Conservation (phyloP, 1,140 invertebrate genomes). For the Meloidogyne hapla region DNA sequence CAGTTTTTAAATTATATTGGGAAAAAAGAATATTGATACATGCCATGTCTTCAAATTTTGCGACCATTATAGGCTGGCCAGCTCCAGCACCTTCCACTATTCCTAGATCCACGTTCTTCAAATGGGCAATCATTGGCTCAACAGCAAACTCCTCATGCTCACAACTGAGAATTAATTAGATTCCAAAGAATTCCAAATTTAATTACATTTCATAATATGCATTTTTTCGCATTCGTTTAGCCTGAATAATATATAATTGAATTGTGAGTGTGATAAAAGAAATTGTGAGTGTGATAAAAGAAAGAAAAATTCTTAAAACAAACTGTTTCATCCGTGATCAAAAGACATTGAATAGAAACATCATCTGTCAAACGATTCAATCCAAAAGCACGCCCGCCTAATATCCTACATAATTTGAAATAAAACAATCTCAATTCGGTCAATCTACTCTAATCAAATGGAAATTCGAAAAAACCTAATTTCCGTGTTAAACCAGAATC, state of each 20-base stretch:
- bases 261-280: no score
- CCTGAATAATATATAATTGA: slow-evolving; percentile 9
- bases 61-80: slow-evolving; percentile 29
- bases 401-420: slow-evolving; percentile 43
- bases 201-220: slow-evolving; percentile 61
- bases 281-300: no score
- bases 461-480: slow-evolving; percentile 49
- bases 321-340: slow-evolving; percentile 61
- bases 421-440: neutral
- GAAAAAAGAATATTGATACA: slow-evolving; percentile 1
- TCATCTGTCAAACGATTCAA: slow-evolving; percentile 50
- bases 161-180: slow-evolving; percentile 32
- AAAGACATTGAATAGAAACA: slow-evolving; percentile 54
- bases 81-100: slow-evolving; percentile 2
- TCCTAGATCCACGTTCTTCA: slow-evolving; percentile 43
- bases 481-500: slow-evolving; percentile 64
- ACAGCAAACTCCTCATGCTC: slow-evolving; percentile 62
- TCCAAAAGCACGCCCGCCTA: slow-evolving; percentile 61
- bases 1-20: neutral
- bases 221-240: slow-evolving; percentile 57
- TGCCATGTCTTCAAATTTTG: slow-evolving; percentile 63
- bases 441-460: neutral
- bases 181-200: neutral
- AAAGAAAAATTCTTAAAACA: neutral
- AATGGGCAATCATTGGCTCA: slow-evolving; percentile 48